These are phyloP conservation scores for Plebejus melissa DNA, from an alignment of 2,888 invertebrate species.

Conservation along the genomic window DNA sequence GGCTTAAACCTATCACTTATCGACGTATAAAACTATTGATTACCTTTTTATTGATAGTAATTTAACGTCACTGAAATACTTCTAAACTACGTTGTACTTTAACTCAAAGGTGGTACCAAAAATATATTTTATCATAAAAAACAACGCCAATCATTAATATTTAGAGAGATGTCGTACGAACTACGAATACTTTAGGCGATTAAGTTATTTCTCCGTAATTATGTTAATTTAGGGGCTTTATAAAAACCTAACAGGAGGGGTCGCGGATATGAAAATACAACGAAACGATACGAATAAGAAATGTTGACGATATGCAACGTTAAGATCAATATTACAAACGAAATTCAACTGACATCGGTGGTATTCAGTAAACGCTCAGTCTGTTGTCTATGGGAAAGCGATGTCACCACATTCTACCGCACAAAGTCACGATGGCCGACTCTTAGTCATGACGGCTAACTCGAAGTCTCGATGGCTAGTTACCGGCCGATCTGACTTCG, in stretches of 20 bases:
- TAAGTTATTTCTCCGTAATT: constrained; percentile 56
- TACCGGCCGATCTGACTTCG: not conserved
- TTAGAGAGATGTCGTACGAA: constrained; percentile 62
- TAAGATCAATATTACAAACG: constrained; percentile 62
- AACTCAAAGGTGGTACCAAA: constrained; percentile 77
- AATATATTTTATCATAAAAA: constrained; percentile 63
- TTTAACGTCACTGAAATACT: constrained; percentile 68
- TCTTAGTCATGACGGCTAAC: not conserved
- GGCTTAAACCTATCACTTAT: constrained; percentile 54
- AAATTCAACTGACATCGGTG: constrained; percentile 73
- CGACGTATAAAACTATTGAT: constrained; percentile 58
- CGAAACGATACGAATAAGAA: constrained; percentile 72
- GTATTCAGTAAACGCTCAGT: constrained; percentile 64
- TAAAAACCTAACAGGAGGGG: constrained; percentile 64
- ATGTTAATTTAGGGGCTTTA: constrained; percentile 62
- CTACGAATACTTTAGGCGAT: constrained; percentile 65
- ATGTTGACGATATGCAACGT: constrained; percentile 78
- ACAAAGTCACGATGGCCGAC: not conserved
- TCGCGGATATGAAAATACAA: constrained; percentile 69
- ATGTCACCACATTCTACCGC: constrained; percentile 40
- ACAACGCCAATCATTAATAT: constrained; percentile 67
- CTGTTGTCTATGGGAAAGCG: constrained; percentile 54
- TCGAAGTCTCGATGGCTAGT: not conserved
- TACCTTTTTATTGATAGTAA: constrained; percentile 64
- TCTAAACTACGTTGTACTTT: constrained; percentile 76